These are phyloP conservation scores for Tragelaphus imberbis DNA, from an alignment of 2,113 vertebrate genomes.

Conservation along the genomic window DNA sequence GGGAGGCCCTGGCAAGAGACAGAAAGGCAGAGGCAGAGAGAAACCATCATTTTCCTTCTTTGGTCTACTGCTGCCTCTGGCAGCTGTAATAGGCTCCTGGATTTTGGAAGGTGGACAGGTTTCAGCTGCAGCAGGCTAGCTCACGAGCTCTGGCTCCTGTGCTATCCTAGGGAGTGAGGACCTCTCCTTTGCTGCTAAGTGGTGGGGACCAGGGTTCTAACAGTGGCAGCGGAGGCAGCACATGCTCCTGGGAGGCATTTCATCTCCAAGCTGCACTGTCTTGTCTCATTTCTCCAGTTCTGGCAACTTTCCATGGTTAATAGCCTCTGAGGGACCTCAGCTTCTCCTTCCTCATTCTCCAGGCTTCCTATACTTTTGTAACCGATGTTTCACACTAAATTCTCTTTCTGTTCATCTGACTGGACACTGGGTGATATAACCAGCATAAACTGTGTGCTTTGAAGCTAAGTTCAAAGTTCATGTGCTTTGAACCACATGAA, in stretches of 20 bases:
- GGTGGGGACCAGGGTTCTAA: neutral
- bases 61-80: neutral
- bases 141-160: neutral
- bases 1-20: neutral
- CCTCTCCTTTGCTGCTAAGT: neutral
- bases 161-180: neutral
- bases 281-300: neutral
- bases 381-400: neutral
- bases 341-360: neutral
- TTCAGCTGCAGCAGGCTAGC: accelerated
- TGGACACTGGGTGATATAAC: neutral
- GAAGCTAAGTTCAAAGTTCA: no score
- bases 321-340: neutral
- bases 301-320: no score
- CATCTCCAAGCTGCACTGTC: neutral
- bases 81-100: neutral
- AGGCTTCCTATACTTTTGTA: neutral
- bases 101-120: neutral
- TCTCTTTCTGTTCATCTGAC: neutral
- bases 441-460: neutral
- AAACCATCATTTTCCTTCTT: neutral
- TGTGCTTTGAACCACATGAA: no score
- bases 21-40: neutral
- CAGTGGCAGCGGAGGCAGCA: accelerated
- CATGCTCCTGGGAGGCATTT: neutral